A percentile compares a stretch with the other conserved stretches of the same genome.
These are phyloP conservation scores for Endotricha flammealis DNA, from an alignment of 2,888 invertebrate genomes.

Conservation along the genomic window DNA sequence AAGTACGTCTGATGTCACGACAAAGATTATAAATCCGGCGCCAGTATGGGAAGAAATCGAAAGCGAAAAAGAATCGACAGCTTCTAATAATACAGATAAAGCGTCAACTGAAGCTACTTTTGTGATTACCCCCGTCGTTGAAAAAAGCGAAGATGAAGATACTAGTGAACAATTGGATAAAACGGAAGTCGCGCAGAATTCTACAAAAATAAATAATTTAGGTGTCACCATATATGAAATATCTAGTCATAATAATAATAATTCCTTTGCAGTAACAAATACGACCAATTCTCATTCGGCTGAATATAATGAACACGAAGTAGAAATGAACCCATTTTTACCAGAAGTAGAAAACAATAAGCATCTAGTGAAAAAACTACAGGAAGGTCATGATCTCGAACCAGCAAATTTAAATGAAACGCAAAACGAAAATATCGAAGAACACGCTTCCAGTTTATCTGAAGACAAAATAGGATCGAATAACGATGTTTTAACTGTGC, in stretches of 20 bases:
- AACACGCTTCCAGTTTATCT: constrained; percentile 31
- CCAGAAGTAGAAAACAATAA: constrained; percentile 82
- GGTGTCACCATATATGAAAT: constrained; percentile 69
- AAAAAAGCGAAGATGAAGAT: constrained; percentile 12
- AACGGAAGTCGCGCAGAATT: constrained; percentile 24
- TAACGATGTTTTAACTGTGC: constrained; percentile 12
- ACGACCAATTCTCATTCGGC: constrained; percentile 40
- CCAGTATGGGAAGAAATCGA: constrained; percentile 64
- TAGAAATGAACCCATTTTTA: constrained; percentile 82
- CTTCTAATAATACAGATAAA: constrained; percentile 13
- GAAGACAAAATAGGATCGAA: constrained; percentile 20
- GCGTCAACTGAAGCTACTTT: constrained; percentile 16
- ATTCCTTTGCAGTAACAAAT: constrained; percentile 36
- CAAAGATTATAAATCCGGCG: constrained; percentile 38
- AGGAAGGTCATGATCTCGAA: constrained; percentile 74
- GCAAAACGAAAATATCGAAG: constrained; percentile 61
- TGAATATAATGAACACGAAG: constrained; percentile 63
- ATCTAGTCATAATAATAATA: constrained; percentile 45
- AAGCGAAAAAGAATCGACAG: constrained; percentile 25
- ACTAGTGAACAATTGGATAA: constrained; percentile 6
- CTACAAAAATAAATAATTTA: constrained; percentile 49
- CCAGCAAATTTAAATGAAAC: constrained; percentile 58
- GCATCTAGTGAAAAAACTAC: constrained; percentile 77
- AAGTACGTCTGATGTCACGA: constrained; percentile 6
- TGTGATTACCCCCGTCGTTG: too few relatives aligned